phyloP scores from a whole-genome alignment of 2,113 vertebrate species.

The Pontoporia blainvillei region DNA sequence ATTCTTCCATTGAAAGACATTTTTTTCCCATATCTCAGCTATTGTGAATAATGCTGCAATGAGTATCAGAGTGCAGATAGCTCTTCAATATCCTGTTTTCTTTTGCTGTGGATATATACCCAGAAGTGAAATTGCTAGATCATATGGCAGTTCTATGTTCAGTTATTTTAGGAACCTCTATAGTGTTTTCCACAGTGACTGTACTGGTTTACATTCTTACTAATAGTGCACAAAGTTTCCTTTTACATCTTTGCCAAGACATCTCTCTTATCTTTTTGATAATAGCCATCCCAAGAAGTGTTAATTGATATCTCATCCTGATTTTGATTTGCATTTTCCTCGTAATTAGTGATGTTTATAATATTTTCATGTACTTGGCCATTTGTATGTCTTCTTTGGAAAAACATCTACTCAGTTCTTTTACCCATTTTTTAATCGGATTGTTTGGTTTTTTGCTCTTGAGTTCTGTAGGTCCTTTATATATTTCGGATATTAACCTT shows the following conservation, averaged over 20 bases:
- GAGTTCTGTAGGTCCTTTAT: not conserved
- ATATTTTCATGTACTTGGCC: not conserved
- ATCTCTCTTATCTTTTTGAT: not conserved
- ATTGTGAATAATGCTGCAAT: not conserved
- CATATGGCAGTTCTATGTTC: not conserved
- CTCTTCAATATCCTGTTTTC: not conserved
- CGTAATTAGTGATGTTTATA: not conserved
- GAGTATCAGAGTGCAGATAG: not conserved
- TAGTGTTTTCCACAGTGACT: not conserved
- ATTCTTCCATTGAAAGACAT: not conserved
- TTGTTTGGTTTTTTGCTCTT: not conserved
- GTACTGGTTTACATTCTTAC: not conserved
- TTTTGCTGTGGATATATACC: not conserved
- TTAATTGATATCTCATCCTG: too few species aligned
- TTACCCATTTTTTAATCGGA: not conserved
- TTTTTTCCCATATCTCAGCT: not conserved
- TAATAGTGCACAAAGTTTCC: not conserved
- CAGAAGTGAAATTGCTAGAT: not conserved
- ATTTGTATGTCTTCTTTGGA: not conserved
- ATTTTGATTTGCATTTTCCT: not conserved
- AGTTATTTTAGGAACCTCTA: not conserved
- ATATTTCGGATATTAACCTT: not conserved
- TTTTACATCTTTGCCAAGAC: not conserved
- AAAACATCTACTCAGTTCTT: not conserved
- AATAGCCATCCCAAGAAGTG: not conserved